Percentiles rank a stretch among this genome's conserved stretches.
phyloP scores from a whole-genome alignment of 1,140 invertebrate species.

The Aporrectodea caliginosa region DNA sequence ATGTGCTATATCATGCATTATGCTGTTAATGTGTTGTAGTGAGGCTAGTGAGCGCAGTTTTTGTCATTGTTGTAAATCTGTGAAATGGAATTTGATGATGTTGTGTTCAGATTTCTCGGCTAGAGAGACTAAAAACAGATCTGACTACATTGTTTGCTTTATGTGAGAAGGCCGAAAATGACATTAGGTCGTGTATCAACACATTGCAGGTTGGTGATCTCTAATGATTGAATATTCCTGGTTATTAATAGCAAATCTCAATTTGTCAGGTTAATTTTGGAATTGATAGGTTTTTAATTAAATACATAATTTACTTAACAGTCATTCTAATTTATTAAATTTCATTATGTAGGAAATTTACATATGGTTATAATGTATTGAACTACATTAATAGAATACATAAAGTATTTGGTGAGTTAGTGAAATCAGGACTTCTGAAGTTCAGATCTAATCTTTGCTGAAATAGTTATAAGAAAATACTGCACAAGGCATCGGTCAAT shows the following conservation, averaged over 20 bases:
- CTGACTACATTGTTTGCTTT: conserved; percentile 67
- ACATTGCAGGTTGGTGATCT: conserved; percentile 64
- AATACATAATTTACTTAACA: neutral
- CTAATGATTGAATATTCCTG: neutral
- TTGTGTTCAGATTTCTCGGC: conserved; percentile 65
- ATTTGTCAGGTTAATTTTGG: neutral
- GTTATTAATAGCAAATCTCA: neutral
- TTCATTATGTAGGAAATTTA: neutral
- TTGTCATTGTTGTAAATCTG: no score
- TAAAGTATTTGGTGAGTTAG: no score
- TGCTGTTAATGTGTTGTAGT: no score
- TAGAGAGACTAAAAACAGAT: conserved; percentile 70
- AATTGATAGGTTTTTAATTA: neutral
- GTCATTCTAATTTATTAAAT: neutral
- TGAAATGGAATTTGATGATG: no score
- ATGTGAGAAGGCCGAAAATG: conserved; percentile 76
- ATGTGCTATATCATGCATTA: no score
- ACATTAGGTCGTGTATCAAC: conserved; percentile 83
- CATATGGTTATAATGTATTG: neutral
- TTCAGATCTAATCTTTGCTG: no score
- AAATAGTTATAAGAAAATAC: no score
- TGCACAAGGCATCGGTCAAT: no score
- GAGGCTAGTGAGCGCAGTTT: no score
- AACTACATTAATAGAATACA: neutral
- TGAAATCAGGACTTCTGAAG: no score